phyloP scores from a whole-genome alignment of 23 tunicate species.

The Halocynthia roretzi region DNA sequence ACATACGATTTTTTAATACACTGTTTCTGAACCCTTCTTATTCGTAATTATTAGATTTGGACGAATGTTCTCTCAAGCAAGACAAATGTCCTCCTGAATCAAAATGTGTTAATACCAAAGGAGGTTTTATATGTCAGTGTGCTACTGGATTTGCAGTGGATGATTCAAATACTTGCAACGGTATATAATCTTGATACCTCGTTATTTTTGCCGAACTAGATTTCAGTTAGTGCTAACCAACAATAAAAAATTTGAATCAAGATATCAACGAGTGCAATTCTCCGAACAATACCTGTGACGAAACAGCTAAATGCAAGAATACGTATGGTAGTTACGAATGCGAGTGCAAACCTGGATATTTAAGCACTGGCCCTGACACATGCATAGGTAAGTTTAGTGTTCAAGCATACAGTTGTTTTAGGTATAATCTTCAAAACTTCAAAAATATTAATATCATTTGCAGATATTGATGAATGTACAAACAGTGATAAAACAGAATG shows the following conservation, averaged over 20 bases:
- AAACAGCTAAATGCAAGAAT: constrained; percentile 8
- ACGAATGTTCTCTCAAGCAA: constrained; percentile 26
- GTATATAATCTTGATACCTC: not conserved
- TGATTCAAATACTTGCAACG: constrained; percentile 16
- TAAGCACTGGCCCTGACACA: constrained; percentile 3
- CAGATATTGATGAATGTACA: constrained; percentile 41
- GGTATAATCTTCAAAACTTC: not conserved
- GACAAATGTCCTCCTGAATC: constrained; percentile 39
- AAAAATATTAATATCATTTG: not conserved
- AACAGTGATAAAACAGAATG: constrained; percentile 23
- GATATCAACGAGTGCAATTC: constrained; percentile 6
- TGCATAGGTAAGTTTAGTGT: constrained; percentile 20
- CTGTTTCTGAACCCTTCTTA: not conserved
- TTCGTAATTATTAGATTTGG: constrained; percentile 15
- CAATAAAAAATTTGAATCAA: not conserved
- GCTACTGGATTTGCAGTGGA: constrained; percentile 40
- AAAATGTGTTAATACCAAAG: constrained; percentile 32
- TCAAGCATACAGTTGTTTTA: not conserved
- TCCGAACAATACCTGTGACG: constrained; percentile 28
- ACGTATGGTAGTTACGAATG: constrained; percentile 26
- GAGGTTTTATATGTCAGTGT: constrained; percentile 40
- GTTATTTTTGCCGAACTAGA: not conserved
- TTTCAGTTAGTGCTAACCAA: not conserved
- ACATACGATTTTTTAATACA: too few species aligned
- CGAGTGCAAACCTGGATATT: constrained; percentile 23